A percentile compares a stretch with the other conserved stretches of the same genome.
Evolutionary conservation across 2,888 invertebrate genomes (phyloP).

Genomic region (Apocheima hispidaria): DNA sequence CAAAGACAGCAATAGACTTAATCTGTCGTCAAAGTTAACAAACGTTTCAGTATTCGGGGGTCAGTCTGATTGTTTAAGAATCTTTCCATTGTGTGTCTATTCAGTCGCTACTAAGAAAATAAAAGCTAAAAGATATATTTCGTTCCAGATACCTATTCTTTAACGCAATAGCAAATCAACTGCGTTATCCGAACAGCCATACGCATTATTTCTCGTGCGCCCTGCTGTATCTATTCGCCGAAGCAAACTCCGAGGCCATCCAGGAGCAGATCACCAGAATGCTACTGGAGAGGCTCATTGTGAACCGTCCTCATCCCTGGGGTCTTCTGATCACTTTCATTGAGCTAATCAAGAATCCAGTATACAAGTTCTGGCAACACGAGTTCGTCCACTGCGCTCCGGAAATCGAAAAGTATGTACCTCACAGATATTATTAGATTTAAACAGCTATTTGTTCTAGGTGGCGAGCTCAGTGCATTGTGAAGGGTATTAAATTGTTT

Average conservation of each 20-base stretch:
- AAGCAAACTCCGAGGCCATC: conserved; percentile 98
- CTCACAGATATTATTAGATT: background rate
- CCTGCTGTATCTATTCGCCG: conserved; percentile 97
- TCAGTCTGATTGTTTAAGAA: too few relatives aligned
- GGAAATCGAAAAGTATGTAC: conserved; percentile 98
- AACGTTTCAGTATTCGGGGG: too few relatives aligned
- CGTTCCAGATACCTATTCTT: conserved; percentile 95
- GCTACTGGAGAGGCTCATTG: conserved; percentile 97
- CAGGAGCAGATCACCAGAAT: conserved; percentile 99
- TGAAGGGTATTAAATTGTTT: too few relatives aligned
- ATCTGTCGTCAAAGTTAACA: too few relatives aligned
- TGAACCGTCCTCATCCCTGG: conserved; percentile 99
- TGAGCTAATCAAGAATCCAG: conserved; percentile 99
- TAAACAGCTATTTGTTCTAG: background rate
- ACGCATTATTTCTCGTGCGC: conserved; percentile 99
- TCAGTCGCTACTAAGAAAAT: too few relatives aligned
- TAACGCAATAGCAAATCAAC: conserved; percentile 99
- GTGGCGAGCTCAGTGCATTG: too few relatives aligned
- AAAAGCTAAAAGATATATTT: background rate
- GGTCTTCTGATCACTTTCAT: conserved; percentile 99
- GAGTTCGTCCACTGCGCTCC: conserved; percentile 99
- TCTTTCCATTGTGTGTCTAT: too few relatives aligned
- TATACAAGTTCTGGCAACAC: conserved; percentile 99
- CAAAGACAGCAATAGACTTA: too few relatives aligned
- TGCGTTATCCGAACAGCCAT: conserved; percentile 99